Evolutionary conservation across 1,140 invertebrate genomes (phyloP), one percentile per base, ranked within the genome.

Genomic region (Trichoplusia ni): DNA sequence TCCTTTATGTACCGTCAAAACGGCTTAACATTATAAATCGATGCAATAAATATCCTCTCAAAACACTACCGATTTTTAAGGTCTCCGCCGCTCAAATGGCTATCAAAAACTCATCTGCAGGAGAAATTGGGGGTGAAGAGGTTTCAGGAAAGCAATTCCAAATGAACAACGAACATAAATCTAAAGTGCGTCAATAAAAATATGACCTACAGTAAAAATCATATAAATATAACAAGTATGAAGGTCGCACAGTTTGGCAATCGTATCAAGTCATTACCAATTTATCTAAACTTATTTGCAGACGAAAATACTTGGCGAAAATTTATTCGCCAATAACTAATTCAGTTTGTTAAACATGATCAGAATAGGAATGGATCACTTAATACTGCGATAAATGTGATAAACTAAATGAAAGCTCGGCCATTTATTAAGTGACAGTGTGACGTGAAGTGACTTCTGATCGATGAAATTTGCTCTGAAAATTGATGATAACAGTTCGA

Each of bases 81-180:
- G 18, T 35, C 16, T 25, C 27, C 37, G 23, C 18, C 27, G 25
- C 31, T 38, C 42, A 44, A 40, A 42, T 38, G 14, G 31, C 31
- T 42, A 42, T 44, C 25, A 27, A 18, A 27, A 37, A n/a, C 37
- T 58, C 14, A 31, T 29, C 37, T 47, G 16, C 21, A 9, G 13
- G 11, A 14, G 11, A 14, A 58, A 58, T 7, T 27, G 23, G 19
- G 38, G 38, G 9, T 58, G 54, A 58, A 58, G 42, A 58, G 44
- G 38, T 58, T 58, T 9, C 29, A 18, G 14, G 38, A 25, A 31
- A 29, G 13, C 23, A 1, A 25, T 58, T 58, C 53, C 54, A 58
- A 58, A 31, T 31, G 54, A 58, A 58, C 54, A 31, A 37, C 14
- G 13, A 11, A 37, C 13, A 44, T 58, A 58, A 58, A 58, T 58